Percentiles rank a stretch among this genome's conserved stretches.
These are phyloP conservation scores for Cyrtorhinus lividipennis DNA, from an alignment of 1,140 invertebrate genomes.

Conservation along the genomic window DNA sequence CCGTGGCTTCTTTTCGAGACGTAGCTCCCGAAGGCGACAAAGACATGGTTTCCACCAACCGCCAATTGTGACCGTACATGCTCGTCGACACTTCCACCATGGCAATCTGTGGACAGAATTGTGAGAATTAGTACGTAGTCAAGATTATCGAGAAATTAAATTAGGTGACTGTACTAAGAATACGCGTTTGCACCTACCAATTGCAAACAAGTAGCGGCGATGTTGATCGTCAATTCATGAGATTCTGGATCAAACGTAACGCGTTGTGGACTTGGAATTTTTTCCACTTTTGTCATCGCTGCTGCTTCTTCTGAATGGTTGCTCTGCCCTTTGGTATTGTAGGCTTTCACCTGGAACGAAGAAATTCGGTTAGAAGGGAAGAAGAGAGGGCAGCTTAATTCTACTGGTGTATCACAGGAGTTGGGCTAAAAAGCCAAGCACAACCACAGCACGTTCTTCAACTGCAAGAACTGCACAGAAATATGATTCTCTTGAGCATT, in stretches of 20 bases:
- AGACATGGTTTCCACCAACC: conserved; percentile 49
- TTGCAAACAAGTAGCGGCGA: conserved; percentile 55
- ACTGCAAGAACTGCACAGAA: too few relatives aligned
- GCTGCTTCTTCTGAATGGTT: conserved; percentile 68
- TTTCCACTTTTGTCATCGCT: conserved; percentile 63
- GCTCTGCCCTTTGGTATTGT: conserved; percentile 69
- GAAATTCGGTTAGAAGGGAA: neutral
- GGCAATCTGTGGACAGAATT: conserved; percentile 24
- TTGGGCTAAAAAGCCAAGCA: too few relatives aligned
- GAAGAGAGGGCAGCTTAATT: too few relatives aligned
- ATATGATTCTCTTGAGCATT: too few relatives aligned
- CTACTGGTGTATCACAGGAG: too few relatives aligned
- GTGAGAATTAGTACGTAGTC: too few relatives aligned
- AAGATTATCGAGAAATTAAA: too few relatives aligned
- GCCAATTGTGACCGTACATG: conserved; percentile 44
- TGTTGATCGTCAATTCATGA: conserved; percentile 55
- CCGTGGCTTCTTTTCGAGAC: conserved; percentile 44
- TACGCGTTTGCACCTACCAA: too few relatives aligned
- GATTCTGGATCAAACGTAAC: conserved; percentile 67
- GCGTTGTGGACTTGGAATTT: conserved; percentile 61
- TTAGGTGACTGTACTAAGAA: too few relatives aligned
- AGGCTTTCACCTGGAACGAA: conserved; percentile 53
- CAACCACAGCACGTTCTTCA: too few relatives aligned
- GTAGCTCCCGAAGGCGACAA: conserved; percentile 49
- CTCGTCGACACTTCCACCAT: conserved; percentile 31